Base-by-base conservation (phyloP, 2,888 invertebrate species). In the Sussaba pulchella region DNA sequence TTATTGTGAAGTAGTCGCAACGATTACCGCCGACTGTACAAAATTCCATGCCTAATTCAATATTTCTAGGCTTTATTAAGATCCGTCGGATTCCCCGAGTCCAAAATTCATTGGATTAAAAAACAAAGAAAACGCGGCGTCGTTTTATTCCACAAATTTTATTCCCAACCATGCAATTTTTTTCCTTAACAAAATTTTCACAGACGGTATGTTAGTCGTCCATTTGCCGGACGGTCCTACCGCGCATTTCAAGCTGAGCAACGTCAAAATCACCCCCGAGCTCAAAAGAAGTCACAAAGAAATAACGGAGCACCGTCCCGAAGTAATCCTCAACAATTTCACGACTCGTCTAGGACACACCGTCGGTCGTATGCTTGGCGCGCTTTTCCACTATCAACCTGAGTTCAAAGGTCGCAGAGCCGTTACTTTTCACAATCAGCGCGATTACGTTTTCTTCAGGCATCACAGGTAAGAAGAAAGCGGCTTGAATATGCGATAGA, bases 401-500 rank as follows among this genome's bases (percentile, higher is more conserved):
- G 96, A 99, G 92, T 99, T 99, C 93, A 95, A 95, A 83, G 99
- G 99, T 0, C 94, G 98, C 2, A 94, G 99, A 81, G 98, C 96
- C 0, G 98, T 98, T 81, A 99, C 99, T 36, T 99, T 99, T 92
- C 99, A 99, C 93, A 99, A 99, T 93, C 99, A 99, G 92, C 94
- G 99, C 78, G 99, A 99, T 93, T 99, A 97, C 91, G 98, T 99
- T 87, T 99, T 99, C 93, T 99, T 99, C 92, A 95, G 99, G 75
- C 99, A 99, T 93, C 99, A 99, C 92, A 95, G 98, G 95, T 97
- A 88, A 84, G 43, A 45, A 10, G 2, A n/a, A n/a, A n/a, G n/a
- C n/a, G n/a, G n/a, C n/a, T n/a, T n/a, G n/a, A n/a, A n/a, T n/a
- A n/a, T n/a, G n/a, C n/a, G n/a, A n/a, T n/a, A n/a, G n/a, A n/a